Base-by-base conservation (phyloP, 2,888 invertebrate species). In the Cylloceria caligata region DNA sequence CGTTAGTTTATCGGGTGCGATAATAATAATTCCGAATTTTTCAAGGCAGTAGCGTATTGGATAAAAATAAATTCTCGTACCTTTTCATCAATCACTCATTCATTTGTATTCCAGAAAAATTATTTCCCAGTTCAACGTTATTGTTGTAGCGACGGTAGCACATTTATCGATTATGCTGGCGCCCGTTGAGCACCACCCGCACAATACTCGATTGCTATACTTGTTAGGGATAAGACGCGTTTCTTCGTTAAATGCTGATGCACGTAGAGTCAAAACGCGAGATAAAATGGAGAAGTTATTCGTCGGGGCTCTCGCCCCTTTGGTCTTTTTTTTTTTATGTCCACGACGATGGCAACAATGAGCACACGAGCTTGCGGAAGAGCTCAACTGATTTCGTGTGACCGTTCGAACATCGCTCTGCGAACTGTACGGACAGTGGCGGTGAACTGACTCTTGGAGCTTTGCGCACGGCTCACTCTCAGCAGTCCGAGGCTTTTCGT, bases 371-470 rank as follows among this genome's bases (percentile, higher is more conserved):
- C 19, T 55, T 27, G 39, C 21, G 16, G 9, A 0, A 4, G 42
- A 6, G 27, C 42, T 0, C 9, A 68, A 16, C 21, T 27, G n/a
- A 60, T 47, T 60, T 34, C 3, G 19, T 19, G 24, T 9, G 21
- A 9, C 19, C 30, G 42, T 60, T 60, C 34, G 47, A 24, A 30
- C 45, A 36, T 30, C 55, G 74, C 60, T 79, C 78, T 73, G 75
- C 67, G 79, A 74, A 79, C 69, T 74, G 79, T 71, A 21, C 78
- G 74, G 71, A 47, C 64, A 75, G 75, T 68, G 72, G 71, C 79
- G 71, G 55, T 36, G 47, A 75, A 82, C 82, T 82, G 82, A 76
- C 57, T 79, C 65, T 65, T 71, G 71, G 75, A 60, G 67, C 65
- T 65, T 71, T 67, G 75, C 62, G 67, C 55, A 45, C 69, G 69